These are phyloP conservation scores for Pachymerium ferrugineum DNA, from an alignment of 2,888 invertebrate genomes.

Conservation along the genomic window DNA sequence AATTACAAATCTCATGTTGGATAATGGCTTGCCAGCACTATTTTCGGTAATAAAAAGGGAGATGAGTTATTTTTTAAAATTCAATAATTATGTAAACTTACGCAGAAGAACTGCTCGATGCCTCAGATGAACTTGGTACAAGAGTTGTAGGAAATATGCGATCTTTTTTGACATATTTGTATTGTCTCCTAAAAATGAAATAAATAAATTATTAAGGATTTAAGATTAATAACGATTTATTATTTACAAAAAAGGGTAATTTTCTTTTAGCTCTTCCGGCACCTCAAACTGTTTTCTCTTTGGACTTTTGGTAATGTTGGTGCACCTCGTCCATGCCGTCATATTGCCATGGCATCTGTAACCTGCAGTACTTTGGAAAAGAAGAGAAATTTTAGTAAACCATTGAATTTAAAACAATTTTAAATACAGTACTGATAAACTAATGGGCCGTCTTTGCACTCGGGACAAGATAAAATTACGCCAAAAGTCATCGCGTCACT, in stretches of 20 bases:
- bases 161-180: slow-evolving; percentile 46
- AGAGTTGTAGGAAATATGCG: slow-evolving; percentile 43
- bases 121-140: not conserved
- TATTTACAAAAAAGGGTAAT: slow-evolving; percentile 55
- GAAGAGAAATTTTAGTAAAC: slow-evolving; percentile 47
- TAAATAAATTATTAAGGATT: not conserved
- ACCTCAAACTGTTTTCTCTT: slow-evolving; percentile 63
- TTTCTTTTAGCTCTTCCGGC: slow-evolving; percentile 57
- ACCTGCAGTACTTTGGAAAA: slow-evolving; percentile 53
- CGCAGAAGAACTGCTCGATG: not conserved
- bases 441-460: slow-evolving; percentile 69
- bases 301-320: slow-evolving; percentile 64
- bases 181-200: slow-evolving; percentile 47
- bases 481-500: slow-evolving; percentile 88
- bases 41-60: slow-evolving; percentile 35
- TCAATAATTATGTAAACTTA: not conserved
- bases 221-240: not conserved
- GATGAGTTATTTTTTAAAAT: not conserved
- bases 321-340: slow-evolving; percentile 87
- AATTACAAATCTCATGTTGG: slow-evolving; percentile 70
- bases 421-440: slow-evolving; percentile 46
- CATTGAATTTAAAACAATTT: not conserved
- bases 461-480: slow-evolving; percentile 65
- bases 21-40: slow-evolving; percentile 51
- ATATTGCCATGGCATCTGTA: slow-evolving; percentile 79